Conservation (phyloP, 2,797 vertebrate species). For the Esox lucius region DNA sequence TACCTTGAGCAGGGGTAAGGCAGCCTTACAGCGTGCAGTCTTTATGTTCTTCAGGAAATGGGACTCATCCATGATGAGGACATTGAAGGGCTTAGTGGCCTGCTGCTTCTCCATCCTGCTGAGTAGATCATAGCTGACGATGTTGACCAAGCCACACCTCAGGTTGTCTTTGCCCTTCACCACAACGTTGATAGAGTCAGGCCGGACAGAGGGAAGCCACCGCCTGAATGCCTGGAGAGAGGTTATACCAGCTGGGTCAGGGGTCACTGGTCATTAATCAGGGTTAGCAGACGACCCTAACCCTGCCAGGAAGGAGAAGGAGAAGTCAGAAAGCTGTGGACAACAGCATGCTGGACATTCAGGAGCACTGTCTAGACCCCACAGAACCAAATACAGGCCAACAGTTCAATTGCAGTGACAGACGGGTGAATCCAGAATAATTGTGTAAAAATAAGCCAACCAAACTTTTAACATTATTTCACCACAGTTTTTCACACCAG, state of each 20-base stretch:
- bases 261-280: neutral
- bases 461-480: too few species aligned
- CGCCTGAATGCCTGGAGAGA: constrained; percentile 83
- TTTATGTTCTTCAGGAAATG: constrained; percentile 97
- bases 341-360: too few species aligned
- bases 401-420: too few species aligned
- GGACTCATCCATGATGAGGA: constrained; percentile 96
- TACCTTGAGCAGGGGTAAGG: constrained; percentile 92
- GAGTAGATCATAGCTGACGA: constrained; percentile 97
- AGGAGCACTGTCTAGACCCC: too few species aligned
- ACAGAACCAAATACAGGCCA: too few species aligned
- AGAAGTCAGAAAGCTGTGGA: neutral
- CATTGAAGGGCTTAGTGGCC: constrained; percentile 74
- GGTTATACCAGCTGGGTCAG: neutral
- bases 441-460: too few species aligned
- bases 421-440: too few species aligned
- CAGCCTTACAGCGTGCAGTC: constrained; percentile 90
- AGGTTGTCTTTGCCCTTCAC: constrained; percentile 85
- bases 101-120: constrained; percentile 87
- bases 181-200: constrained; percentile 84
- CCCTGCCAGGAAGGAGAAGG: neutral
- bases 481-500: too few species aligned
- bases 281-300: too few species aligned
- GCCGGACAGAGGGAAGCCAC: constrained; percentile 89
- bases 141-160: constrained; percentile 83